These are phyloP conservation scores for Plebejus argus DNA, from an alignment of 2,888 invertebrate genomes.

Conservation along the genomic window DNA sequence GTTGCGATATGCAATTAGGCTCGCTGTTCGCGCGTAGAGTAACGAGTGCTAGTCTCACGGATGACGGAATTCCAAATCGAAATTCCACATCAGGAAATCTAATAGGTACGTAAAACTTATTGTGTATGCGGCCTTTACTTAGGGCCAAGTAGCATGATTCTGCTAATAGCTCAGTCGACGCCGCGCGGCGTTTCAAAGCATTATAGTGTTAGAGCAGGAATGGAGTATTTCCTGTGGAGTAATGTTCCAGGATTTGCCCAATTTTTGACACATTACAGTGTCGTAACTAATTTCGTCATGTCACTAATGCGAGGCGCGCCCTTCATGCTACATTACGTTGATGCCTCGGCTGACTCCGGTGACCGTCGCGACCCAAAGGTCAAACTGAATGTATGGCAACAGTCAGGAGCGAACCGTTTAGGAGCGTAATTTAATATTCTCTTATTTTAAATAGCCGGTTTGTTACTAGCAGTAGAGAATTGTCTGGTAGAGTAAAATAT, in stretches of 20 bases:
- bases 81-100: neutral
- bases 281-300: neutral
- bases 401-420: constrained; percentile 11
- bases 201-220: neutral
- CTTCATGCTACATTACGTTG: constrained; percentile 22
- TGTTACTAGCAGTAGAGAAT: neutral
- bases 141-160: neutral
- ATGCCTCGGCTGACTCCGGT: constrained; percentile 3
- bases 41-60: too few relatives aligned
- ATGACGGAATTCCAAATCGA: too few relatives aligned
- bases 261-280: constrained; percentile 18
- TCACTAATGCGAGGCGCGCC: constrained; percentile 18
- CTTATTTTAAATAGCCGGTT: neutral
- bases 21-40: too few relatives aligned
- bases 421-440: neutral
- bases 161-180: neutral
- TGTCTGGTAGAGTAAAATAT: neutral
- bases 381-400: constrained; percentile 14
- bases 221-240: neutral
- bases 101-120: neutral
- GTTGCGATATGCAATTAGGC: too few relatives aligned
- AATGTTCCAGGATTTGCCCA: constrained; percentile 23
- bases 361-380: constrained; percentile 8
- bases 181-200: constrained; percentile 16
- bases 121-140: neutral